Evolutionary conservation across 1,140 invertebrate genomes (phyloP), one percentile per base, ranked within the genome.

Genomic region (Choristoneura fumiferana): DNA sequence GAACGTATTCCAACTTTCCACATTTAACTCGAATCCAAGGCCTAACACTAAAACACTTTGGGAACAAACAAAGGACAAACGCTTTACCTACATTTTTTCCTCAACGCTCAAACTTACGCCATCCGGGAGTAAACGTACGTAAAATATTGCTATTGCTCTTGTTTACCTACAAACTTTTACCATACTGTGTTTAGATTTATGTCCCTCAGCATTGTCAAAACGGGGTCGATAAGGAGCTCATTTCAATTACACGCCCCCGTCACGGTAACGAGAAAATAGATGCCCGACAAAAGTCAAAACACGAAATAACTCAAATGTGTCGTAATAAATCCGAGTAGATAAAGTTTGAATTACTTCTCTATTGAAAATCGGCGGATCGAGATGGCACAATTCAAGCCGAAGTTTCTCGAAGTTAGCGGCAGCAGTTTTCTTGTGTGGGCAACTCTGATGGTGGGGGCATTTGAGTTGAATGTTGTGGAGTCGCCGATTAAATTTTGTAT

Each of bases 261-360:
- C n/a, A n/a, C 2, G 22, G 22, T 29, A 29, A 49, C 43, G 22
- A 49, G 17, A 29, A 45, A 45, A 33, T 49, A 49, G n/a, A 29
- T 22, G n/a, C n/a, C 15, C 10, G 22, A 33, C 5, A 33, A 33
- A 22, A 15, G 35, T n/a, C 35, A 37, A 39, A 33, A 49, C 22
- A 33, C 43, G 43, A 49, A 49, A 49, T 49, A 62, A 73, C 67
- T 79, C 68, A 72, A 68, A 79, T 60, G 65, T 70, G 70, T 75
- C 69, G 69, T 65, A 71, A 82, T 82, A 82, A 82, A 82, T 82
- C 68, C 64, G 37, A 58, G 56, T 60, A 39, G 58, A 33, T 65
- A 61, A 69, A 82, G 64, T 82, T 79, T 79, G 76, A 78, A 82
- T 80, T 78, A 77, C 65, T 65, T 63, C 59, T 43, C 65, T 68